These are phyloP conservation scores for Lamellibrachia columna DNA, from an alignment of 2,888 invertebrate genomes.

Conservation along the genomic window DNA sequence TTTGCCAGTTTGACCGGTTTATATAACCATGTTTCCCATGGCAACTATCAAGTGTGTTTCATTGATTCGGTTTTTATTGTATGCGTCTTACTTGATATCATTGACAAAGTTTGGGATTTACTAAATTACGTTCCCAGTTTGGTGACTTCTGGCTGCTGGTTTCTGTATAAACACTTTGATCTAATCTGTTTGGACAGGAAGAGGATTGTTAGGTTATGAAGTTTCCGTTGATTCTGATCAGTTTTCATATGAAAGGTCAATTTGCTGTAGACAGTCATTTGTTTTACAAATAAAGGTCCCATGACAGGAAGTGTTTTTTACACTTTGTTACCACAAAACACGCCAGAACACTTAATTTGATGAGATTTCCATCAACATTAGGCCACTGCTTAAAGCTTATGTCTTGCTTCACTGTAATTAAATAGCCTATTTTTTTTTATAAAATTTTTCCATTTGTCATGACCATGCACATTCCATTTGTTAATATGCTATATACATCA, in stretches of 20 bases:
- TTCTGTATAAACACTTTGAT: neutral
- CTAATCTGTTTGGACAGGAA: neutral
- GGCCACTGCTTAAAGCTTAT: neutral
- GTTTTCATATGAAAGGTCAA: neutral
- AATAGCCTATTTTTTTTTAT: neutral
- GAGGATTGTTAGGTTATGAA: neutral
- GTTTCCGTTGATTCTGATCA: neutral
- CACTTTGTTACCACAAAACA: too few relatives aligned
- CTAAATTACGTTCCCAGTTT: neutral
- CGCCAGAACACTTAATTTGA: neutral
- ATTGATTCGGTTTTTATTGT: neutral
- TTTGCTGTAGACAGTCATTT: neutral
- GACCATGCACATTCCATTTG: neutral
- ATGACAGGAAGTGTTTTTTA: neutral
- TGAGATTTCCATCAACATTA: neutral
- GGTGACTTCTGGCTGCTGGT: neutral
- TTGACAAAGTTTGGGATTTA: neutral
- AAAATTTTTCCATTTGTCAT: neutral
- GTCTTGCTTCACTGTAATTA: neutral
- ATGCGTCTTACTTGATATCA: neutral
- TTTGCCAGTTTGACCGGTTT: neutral
- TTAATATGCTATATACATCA: neutral
- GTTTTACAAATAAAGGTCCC: slow-evolving; percentile 1
- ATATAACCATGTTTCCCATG: neutral
- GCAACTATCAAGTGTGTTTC: slow-evolving; percentile 10